Evolutionary conservation across 2,797 vertebrate genomes (phyloP).

Genomic region (Thripadectes ignobilis): DNA sequence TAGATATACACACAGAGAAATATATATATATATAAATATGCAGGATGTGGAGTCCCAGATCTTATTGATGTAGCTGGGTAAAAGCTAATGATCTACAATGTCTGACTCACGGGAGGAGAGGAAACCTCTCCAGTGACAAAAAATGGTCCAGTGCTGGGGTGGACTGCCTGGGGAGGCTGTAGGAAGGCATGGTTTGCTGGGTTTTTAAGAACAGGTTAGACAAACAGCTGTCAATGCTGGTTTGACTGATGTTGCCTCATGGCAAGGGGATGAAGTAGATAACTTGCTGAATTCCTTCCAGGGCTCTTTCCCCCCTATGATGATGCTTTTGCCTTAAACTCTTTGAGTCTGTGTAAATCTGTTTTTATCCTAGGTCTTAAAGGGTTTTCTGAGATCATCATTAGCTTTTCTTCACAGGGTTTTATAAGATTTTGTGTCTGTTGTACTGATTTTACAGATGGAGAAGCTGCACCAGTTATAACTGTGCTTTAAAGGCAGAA

Average conservation of each 20-base stretch:
- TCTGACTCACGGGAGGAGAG: neutral
- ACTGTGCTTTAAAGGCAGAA: neutral
- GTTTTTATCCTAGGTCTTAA: slow-evolving; percentile 45
- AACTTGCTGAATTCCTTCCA: slow-evolving; percentile 20
- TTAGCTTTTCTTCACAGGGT: slow-evolving; percentile 2
- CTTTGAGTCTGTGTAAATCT: slow-evolving; percentile 38
- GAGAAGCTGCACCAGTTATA: neutral
- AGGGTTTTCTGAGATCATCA: slow-evolving; percentile 40
- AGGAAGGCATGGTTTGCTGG: neutral
- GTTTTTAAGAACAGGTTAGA: slow-evolving; percentile 30
- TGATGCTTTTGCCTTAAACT: slow-evolving; percentile 50
- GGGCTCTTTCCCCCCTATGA: neutral
- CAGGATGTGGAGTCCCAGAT: neutral
- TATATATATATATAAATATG: neutral
- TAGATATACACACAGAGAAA: no score
- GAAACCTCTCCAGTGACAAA: neutral
- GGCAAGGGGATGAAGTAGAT: slow-evolving; percentile 19
- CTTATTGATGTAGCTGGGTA: neutral
- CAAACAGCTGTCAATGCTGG: slow-evolving; percentile 30
- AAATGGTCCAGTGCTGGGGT: neutral
- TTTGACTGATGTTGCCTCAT: slow-evolving; percentile 45
- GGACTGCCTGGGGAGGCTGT: neutral
- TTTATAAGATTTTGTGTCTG: slow-evolving; percentile 15
- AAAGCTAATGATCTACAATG: neutral
- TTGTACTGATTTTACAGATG: neutral